Base-by-base conservation (phyloP, 2,797 vertebrate species). In the Scolopax bukidnonensis region DNA sequence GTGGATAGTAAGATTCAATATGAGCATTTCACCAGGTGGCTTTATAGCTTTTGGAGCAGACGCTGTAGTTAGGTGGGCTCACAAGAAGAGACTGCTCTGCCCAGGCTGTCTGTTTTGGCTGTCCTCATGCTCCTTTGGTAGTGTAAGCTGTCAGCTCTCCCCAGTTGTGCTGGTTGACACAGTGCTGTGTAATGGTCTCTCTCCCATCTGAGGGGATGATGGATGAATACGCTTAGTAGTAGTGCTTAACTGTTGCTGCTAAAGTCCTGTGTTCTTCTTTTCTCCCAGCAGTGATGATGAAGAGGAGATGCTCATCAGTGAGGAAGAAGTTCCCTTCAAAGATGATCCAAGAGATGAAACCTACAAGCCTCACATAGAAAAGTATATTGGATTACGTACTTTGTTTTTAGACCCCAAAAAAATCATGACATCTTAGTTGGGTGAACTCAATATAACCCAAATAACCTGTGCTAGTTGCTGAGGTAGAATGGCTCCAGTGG, bases 321-420 rank as follows among this genome's bases (percentile, higher is more conserved):
- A 99, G 87, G 99, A 99, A 98, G 99, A 99, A 70, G 97, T 98
- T 97, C 99, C 99, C 27, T 99, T 99, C 96, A 99, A 98, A 98
- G 99, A 99, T 63, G 99, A 99, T 93, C 98, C 99, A 84, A 99
- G 99, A 96, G 99, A 99, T 96, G 99, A 99, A 97, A 99, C 99
- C 93, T 99, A 99, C 68, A 98, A 99, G 92, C 99, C 99, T 4
- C 99, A 98, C 65, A 97, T 98, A 96, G 99, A 99, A 97, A 99
- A 99, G 99, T 98, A 97, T 41, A 14, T 82, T 68, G 56, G 57
- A 45, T 92, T 93, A 69, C 5, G 3, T 70, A 51, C 50, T 91
- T 70, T 67, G 73, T 5, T 61, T 96, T 92, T 70, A 84, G 40
- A 33, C 17, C 16, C 5, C n/a, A 43, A 47, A 53, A 12, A 43